Conservation (phyloP, 2,113 vertebrate species). For the Nannobrachium achirus region DNA sequence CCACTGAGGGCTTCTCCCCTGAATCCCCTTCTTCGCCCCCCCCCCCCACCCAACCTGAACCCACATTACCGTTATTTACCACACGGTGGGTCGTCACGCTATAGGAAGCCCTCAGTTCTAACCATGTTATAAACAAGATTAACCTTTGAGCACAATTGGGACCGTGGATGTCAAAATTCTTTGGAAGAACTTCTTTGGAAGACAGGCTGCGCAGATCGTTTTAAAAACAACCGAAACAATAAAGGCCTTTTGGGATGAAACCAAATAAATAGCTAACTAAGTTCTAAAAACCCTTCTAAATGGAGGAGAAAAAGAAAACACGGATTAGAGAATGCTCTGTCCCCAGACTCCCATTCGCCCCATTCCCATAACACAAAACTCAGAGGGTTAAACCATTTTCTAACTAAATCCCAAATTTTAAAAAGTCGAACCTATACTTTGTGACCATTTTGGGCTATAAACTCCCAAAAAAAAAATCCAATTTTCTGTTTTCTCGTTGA, state of each 20-base stretch:
- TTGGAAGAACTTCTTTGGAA: slow-evolving; percentile 72
- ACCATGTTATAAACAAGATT: slow-evolving; percentile 74
- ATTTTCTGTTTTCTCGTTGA: slow-evolving; percentile 18
- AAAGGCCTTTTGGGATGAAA: slow-evolving; percentile 26
- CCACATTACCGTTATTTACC: slow-evolving; percentile 13
- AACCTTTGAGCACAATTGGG: slow-evolving; percentile 55
- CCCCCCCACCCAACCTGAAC: not conserved
- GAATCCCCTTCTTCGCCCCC: not conserved
- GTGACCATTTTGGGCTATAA: slow-evolving; percentile 9
- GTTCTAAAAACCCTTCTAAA: slow-evolving; percentile 66
- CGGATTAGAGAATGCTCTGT: slow-evolving; percentile 2
- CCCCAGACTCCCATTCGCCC: not conserved
- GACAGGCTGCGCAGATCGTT: slow-evolving; percentile 50
- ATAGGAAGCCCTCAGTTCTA: slow-evolving; percentile 78
- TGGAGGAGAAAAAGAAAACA: slow-evolving; percentile 1
- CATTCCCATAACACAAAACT: slow-evolving; percentile 68
- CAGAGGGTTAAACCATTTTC: slow-evolving; percentile 87
- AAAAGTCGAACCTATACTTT: slow-evolving; percentile 4
- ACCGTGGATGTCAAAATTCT: slow-evolving; percentile 40
- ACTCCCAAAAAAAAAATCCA: not conserved
- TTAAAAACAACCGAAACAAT: not conserved
- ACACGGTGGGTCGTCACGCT: slow-evolving; percentile 27
- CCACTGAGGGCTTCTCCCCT: slow-evolving; percentile 71
- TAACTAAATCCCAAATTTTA: slow-evolving; percentile 54
- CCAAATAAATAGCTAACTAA: slow-evolving; percentile 62